Evolutionary conservation across 23 tunicate genomes (phyloP).

Genomic region (Styela plicata): DNA sequence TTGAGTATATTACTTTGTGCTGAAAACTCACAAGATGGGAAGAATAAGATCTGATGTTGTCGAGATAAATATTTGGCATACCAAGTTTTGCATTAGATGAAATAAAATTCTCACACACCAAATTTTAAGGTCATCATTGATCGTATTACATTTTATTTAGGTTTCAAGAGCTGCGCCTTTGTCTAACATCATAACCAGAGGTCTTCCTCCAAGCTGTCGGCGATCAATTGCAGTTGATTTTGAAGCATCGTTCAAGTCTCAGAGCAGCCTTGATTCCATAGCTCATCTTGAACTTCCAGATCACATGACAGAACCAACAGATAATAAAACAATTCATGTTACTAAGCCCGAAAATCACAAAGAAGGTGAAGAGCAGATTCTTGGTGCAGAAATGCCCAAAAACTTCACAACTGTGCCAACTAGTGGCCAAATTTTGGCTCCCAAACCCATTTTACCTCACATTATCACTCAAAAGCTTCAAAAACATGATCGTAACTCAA

Average conservation of each 20-base stretch:
- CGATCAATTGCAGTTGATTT: conserved; percentile 30
- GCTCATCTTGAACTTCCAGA: conserved; percentile 26
- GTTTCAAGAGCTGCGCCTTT: not conserved
- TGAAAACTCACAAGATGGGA: too few relatives aligned
- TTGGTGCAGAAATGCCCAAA: not conserved
- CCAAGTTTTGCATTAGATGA: too few relatives aligned
- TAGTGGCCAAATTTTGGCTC: not conserved
- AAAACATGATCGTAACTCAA: not conserved
- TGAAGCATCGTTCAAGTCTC: conserved; percentile 12
- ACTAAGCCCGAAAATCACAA: not conserved
- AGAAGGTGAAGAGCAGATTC: not conserved
- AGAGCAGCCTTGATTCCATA: not conserved
- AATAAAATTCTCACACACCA: too few relatives aligned
- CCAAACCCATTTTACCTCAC: conserved; percentile 2
- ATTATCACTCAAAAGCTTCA: not conserved
- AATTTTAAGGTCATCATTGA: too few relatives aligned
- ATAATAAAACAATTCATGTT: not conserved
- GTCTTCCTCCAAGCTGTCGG: conserved; percentile 16
- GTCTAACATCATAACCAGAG: not conserved
- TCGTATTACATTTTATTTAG: not conserved
- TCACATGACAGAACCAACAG: conserved; percentile 15
- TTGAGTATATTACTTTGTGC: too few relatives aligned
- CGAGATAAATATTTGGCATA: too few relatives aligned
- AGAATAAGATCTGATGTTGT: too few relatives aligned
- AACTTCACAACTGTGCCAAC: not conserved